Percentiles rank a stretch among this genome's conserved stretches.
These are phyloP conservation scores for Platycercus adscitus DNA, from an alignment of 2,113 vertebrate genomes.

Conservation along the genomic window DNA sequence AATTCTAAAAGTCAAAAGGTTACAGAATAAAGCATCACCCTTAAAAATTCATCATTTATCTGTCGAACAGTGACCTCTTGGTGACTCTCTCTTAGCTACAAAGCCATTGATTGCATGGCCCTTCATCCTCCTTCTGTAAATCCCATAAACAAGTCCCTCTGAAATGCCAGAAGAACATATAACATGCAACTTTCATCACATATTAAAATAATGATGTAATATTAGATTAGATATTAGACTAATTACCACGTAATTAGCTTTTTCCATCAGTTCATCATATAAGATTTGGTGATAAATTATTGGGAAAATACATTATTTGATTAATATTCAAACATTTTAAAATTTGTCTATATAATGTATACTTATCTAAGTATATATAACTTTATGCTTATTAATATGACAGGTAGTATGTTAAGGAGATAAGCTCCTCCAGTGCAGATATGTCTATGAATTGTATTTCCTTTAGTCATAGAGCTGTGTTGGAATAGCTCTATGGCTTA, in stretches of 20 bases:
- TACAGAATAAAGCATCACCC: conserved; percentile 44
- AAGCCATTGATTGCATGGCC: conserved; percentile 72
- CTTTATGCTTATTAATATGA: neutral
- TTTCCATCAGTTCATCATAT: neutral
- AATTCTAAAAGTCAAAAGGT: conserved; percentile 72
- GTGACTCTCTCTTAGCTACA: conserved; percentile 69
- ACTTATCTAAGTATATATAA: neutral
- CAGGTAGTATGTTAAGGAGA: neutral
- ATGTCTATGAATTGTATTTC: neutral
- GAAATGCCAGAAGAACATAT: conserved; percentile 63
- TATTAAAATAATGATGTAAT: conserved; percentile 18
- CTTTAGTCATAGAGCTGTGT: neutral
- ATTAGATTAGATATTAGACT: conserved; percentile 23
- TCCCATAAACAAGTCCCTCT: conserved; percentile 61
- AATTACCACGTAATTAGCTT: neutral
- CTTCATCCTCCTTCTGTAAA: conserved; percentile 65
- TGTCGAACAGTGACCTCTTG: conserved; percentile 71
- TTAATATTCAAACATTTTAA: neutral
- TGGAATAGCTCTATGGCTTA: conserved; percentile 13
- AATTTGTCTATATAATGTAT: neutral
- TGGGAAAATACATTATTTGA: neutral
- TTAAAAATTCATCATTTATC: conserved; percentile 58
- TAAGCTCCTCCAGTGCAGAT: neutral
- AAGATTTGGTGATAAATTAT: neutral
- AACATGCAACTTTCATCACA: neutral